These are phyloP conservation scores for Notechis scutatus DNA, from an alignment of 2,113 vertebrate species.

Conservation along the genomic window DNA sequence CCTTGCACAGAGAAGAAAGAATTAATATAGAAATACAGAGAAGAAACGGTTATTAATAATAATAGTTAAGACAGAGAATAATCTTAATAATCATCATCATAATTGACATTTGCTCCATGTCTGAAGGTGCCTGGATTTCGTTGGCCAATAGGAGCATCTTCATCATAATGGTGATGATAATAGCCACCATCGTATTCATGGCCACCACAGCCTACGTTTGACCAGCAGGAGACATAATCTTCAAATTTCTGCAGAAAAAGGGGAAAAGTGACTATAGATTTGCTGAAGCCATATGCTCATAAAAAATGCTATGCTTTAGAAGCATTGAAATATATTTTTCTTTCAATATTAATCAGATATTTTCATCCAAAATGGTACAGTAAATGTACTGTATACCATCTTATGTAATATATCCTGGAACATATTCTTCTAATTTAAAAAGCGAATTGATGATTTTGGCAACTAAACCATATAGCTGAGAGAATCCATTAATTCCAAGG, in stretches of 20 bases:
- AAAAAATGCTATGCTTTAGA: not conserved
- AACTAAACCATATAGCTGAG: not conserved
- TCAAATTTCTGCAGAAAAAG: conserved; percentile 81
- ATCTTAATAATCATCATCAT: conserved; percentile 79
- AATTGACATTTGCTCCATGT: conserved; percentile 87
- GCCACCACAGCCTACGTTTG: conserved; percentile 72
- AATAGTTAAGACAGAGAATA: not conserved
- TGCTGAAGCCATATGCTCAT: not conserved
- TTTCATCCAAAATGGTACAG: not conserved
- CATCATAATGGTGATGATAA: conserved; percentile 89
- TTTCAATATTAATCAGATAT: not conserved
- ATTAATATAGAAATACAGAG: conserved; percentile 77
- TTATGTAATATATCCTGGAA: not conserved
- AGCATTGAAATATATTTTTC: not conserved
- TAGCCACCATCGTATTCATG: conserved; percentile 76
- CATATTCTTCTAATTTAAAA: not conserved
- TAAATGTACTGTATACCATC: not conserved
- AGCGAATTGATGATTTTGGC: not conserved
- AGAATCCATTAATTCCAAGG: not conserved
- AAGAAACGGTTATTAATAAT: conserved; percentile 37
- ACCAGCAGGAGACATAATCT: conserved; percentile 87
- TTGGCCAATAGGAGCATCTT: conserved; percentile 82
- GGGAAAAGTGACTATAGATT: not conserved
- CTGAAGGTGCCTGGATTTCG: conserved; percentile 71
- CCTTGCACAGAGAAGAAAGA: rapidly evolving